phyloP scores from a whole-genome alignment of 2,797 vertebrate genomes.

The Rhinella marina region DNA sequence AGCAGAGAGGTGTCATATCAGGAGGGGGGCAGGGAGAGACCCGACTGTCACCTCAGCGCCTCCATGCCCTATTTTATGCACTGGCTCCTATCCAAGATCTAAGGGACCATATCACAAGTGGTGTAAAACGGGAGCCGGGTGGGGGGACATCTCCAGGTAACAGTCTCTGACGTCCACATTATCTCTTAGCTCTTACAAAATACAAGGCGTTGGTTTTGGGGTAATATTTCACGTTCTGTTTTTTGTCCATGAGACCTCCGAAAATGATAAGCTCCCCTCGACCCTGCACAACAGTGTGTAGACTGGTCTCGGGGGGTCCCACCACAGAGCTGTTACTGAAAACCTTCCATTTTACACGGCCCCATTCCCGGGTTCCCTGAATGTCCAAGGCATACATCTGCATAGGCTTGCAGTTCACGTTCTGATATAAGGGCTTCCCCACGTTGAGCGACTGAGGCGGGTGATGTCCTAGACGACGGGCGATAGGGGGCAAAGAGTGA shows the following conservation, averaged over 20 bases:
- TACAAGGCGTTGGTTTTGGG: conserved; percentile 99
- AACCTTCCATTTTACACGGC: conserved; percentile 90
- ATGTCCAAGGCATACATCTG: conserved; percentile 99
- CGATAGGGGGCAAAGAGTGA: conserved; percentile 91
- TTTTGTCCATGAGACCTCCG: conserved; percentile 99
- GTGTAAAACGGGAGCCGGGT: conserved; percentile 67
- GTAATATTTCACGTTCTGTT: conserved; percentile 99
- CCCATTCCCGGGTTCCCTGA: conserved; percentile 82
- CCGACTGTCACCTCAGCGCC: background rate
- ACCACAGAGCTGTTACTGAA: conserved; percentile 87
- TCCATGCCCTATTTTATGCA: conserved; percentile 10
- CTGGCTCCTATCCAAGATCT: conserved; percentile 63
- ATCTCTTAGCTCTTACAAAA: conserved; percentile 98
- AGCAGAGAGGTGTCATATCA: background rate
- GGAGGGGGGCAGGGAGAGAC: background rate
- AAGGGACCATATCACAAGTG: conserved; percentile 68
- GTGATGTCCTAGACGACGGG: conserved; percentile 93
- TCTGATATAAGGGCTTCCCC: conserved; percentile 97
- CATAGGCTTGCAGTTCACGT: conserved; percentile 99
- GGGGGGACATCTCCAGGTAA: background rate
- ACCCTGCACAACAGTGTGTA: conserved; percentile 96
- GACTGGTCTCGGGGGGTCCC: conserved; percentile 95
- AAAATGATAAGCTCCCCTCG: conserved; percentile 97
- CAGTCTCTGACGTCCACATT: conserved; percentile 70
- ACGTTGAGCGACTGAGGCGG: conserved; percentile 97